Evolutionary conservation across 2,113 vertebrate species (phyloP).

Genomic region (Python bivittatus): DNA sequence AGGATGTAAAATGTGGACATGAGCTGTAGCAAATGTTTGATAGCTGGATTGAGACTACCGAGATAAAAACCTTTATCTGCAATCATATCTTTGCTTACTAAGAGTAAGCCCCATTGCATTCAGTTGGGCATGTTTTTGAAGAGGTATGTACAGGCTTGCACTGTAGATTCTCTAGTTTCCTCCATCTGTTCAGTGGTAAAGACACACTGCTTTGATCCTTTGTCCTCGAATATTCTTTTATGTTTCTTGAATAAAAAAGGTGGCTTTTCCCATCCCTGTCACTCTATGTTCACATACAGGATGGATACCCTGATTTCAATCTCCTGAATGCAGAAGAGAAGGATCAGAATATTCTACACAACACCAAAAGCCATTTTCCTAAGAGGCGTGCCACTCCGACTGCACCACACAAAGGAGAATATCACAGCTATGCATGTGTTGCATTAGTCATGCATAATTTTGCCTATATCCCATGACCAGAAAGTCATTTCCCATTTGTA

Average conservation of each 20-base stretch:
- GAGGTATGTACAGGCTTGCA: neutral
- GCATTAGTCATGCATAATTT: neutral
- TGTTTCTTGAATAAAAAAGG: neutral
- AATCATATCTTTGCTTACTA: neutral
- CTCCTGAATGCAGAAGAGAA: neutral
- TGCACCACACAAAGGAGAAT: neutral
- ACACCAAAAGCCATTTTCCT: neutral
- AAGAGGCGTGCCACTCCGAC: conserved; percentile 4
- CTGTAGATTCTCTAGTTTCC: neutral
- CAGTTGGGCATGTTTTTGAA: neutral
- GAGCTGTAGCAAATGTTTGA: neutral
- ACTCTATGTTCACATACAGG: accelerated
- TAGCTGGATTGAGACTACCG: neutral
- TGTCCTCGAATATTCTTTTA: neutral
- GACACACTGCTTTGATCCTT: neutral
- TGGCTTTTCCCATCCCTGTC: neutral
- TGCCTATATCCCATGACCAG: neutral
- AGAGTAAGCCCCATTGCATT: neutral
- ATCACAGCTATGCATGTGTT: conserved; percentile 7
- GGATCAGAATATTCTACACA: neutral
- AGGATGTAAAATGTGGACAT: neutral
- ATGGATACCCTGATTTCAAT: neutral
- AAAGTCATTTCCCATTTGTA: neutral
- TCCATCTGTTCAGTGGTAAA: neutral
- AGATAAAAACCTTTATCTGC: neutral